These are phyloP conservation scores for Vanacampus margaritifer DNA, from an alignment of 2,113 vertebrate genomes.

Conservation along the genomic window DNA sequence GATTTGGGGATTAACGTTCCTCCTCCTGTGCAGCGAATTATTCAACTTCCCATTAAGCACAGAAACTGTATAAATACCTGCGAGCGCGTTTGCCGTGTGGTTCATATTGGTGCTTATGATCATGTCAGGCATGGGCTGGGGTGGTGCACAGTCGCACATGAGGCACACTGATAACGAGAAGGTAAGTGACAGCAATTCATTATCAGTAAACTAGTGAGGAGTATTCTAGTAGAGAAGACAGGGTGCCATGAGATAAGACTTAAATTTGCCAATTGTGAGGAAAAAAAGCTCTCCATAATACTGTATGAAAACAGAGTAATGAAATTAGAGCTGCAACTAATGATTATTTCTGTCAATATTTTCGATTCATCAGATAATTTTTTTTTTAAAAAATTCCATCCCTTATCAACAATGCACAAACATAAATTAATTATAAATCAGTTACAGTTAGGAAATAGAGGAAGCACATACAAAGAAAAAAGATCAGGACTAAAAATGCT, in stretches of 20 bases:
- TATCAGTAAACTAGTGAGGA: not conserved
- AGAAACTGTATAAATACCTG: constrained; percentile 68
- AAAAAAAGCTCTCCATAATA: no score
- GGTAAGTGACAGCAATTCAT: not conserved
- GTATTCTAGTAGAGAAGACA: not conserved
- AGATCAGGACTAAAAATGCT: no score
- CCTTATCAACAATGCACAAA: no score
- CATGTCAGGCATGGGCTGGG: constrained; percentile 65
- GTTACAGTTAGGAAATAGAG: no score
- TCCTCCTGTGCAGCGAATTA: not conserved
- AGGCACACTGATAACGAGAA: constrained; percentile 71
- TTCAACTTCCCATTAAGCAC: not conserved
- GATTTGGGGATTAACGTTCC: not conserved
- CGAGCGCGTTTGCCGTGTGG: constrained; percentile 56
- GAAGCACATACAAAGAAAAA: no score
- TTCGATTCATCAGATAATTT: no score
- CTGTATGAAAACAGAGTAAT: no score
- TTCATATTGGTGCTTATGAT: constrained; percentile 55
- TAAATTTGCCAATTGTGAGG: no score
- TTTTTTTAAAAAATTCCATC: no score
- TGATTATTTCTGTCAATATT: no score
- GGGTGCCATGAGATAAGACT: not conserved
- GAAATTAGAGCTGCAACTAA: no score
- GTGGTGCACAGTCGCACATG: constrained; percentile 73
- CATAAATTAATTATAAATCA: no score